Percentiles rank a stretch among this genome's conserved stretches.
Conservation (phyloP, 2,797 vertebrate species). For the Sebastes minor region DNA sequence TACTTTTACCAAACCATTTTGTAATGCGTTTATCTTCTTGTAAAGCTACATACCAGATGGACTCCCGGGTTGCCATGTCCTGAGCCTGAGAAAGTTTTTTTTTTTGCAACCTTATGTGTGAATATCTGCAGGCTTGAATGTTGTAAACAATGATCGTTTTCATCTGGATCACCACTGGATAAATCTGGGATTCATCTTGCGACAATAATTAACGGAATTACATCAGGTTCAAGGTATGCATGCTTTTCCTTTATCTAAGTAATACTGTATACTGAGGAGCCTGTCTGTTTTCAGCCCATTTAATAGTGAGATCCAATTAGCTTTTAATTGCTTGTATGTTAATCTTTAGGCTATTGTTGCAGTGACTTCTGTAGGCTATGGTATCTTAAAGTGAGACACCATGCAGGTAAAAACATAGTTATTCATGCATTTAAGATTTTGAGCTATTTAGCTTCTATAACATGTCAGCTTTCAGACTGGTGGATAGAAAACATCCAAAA, state of each 20-base stretch:
- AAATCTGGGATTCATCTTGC: neutral
- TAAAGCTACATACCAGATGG: neutral
- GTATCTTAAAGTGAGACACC: neutral
- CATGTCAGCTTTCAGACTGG: too few species aligned
- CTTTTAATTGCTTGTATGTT: neutral
- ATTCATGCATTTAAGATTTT: too few species aligned
- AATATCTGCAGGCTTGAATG: neutral
- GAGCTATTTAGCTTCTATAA: too few species aligned
- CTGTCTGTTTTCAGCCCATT: neutral
- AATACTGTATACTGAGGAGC: neutral
- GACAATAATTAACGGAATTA: neutral
- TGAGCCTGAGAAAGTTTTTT: neutral
- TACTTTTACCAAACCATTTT: neutral
- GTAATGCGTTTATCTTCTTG: rapidly evolving
- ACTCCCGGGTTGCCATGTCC: rapidly evolving
- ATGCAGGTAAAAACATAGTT: too few species aligned
- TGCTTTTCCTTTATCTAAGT: neutral
- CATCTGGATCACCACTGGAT: neutral
- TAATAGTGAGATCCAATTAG: neutral
- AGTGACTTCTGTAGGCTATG: neutral
- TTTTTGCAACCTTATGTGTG: too few species aligned
- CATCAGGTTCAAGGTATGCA: slow-evolving; percentile 8
- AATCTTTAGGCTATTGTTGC: neutral
- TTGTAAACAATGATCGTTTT: slow-evolving; percentile 6
- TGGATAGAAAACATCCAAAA: too few species aligned